A percentile compares a stretch with the other conserved stretches of the same genome.
phyloP scores from a whole-genome alignment of 1,140 invertebrate genomes.

The Campoletis sonorensis region DNA sequence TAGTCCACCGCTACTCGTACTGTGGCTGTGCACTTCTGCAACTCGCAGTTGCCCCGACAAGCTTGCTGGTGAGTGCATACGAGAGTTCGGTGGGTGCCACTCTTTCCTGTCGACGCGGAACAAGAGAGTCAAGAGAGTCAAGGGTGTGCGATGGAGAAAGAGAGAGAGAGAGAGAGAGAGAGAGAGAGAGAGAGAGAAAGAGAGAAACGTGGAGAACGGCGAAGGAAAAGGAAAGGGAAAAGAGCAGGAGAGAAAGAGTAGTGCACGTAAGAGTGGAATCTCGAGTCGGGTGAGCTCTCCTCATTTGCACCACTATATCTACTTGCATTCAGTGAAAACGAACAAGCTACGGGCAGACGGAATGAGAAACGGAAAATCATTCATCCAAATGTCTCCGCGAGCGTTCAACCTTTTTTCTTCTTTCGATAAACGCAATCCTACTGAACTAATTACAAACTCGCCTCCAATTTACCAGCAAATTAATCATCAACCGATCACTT shows the following conservation, averaged over 20 bases:
- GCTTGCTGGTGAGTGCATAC: neutral
- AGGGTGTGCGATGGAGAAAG: neutral
- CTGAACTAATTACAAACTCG: neutral
- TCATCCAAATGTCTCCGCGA: neutral
- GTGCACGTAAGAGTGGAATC: neutral
- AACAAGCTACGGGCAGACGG: neutral
- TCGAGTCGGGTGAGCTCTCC: conserved; percentile 2
- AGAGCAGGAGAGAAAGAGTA: neutral
- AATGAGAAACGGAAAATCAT: conserved; percentile 4
- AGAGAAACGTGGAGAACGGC: too few relatives aligned
- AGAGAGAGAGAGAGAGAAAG: neutral
- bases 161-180: neutral
- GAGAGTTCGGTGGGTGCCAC: neutral
- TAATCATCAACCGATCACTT: neutral
- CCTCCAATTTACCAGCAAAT: neutral
- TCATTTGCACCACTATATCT: conserved; percentile 19
- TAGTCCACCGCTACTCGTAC: conserved; percentile 11
- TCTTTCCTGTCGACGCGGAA: conserved; percentile 14
- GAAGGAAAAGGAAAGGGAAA: too few relatives aligned
- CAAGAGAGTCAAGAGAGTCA: neutral
- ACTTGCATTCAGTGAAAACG: conserved; percentile 5
- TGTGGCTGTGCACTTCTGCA: conserved; percentile 15
- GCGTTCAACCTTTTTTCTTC: neutral
- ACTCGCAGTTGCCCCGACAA: conserved; percentile 14
- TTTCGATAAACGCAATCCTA: neutral